These are phyloP conservation scores for Antechinus stuartii DNA, from an alignment of 2,113 vertebrate genomes.

Conservation along the genomic window DNA sequence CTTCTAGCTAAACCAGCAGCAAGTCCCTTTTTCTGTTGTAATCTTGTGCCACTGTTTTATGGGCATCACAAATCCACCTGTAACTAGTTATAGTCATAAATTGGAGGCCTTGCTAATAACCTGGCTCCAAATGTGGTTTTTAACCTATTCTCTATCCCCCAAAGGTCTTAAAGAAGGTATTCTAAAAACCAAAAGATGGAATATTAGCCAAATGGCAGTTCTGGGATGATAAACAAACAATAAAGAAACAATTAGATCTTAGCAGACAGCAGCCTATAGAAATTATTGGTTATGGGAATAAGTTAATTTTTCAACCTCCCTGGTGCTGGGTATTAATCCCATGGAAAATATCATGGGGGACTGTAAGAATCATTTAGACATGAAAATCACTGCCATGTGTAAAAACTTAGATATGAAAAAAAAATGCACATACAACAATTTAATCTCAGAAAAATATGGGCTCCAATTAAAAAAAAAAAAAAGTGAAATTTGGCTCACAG, in stretches of 20 bases:
- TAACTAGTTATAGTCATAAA: conserved; percentile 24
- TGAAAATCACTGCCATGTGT: conserved; percentile 71
- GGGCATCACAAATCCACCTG: conserved; percentile 40
- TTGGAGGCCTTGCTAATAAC: conserved; percentile 16
- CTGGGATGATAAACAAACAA: background rate
- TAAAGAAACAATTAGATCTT: background rate
- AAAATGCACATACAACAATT: conserved; percentile 69
- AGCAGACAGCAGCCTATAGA: background rate
- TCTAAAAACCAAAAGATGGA: conserved; percentile 34
- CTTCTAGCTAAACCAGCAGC: background rate
- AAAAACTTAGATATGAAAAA: conserved; percentile 59
- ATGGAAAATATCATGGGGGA: conserved; percentile 27
- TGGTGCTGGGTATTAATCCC: conserved; percentile 57
- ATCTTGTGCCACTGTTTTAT: background rate
- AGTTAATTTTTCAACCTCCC: background rate
- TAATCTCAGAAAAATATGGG: conserved; percentile 63
- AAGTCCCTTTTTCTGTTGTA: background rate
- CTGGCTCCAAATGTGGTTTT: background rate
- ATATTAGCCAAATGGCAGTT: background rate
- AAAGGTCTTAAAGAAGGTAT: conserved; percentile 12
- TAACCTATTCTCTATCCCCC: background rate
- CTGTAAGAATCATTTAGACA: conserved; percentile 46
- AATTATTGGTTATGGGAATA: background rate
- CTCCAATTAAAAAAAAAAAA: conserved; percentile 75
- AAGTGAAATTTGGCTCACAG: conserved; percentile 65